Percentiles rank a stretch among this genome's conserved stretches.
Conservation (phyloP, 2,113 vertebrate species). For the Labrus mixtus region DNA sequence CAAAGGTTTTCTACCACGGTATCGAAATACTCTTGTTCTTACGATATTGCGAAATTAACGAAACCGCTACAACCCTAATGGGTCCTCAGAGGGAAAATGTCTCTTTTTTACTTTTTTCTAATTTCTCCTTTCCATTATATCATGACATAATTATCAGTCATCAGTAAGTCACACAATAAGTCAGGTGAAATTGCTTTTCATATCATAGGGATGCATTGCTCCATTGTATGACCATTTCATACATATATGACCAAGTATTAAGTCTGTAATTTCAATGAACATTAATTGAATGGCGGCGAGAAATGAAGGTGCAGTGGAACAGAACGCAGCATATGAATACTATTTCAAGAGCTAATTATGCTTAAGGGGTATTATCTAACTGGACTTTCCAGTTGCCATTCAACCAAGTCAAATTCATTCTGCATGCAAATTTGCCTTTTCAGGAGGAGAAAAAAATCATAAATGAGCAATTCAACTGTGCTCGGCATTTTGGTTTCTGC, state of each 20-base stretch:
- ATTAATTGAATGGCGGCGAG: constrained; percentile 55
- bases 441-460: neutral
- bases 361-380: constrained; percentile 56
- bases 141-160: constrained; percentile 16
- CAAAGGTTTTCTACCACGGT: too few species aligned
- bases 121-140: neutral
- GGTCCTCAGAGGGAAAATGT: too few species aligned
- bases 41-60: too few species aligned
- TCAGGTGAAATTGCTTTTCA: neutral
- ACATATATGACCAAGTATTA: constrained; percentile 23
- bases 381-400: constrained; percentile 61
- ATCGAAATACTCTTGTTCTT: too few species aligned
- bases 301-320: constrained; percentile 51
- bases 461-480: constrained; percentile 21
- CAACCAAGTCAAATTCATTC: constrained; percentile 61
- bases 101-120: neutral
- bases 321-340: constrained; percentile 62
- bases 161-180: constrained; percentile 15
- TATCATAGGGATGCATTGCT: neutral
- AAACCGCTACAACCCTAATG: too few species aligned
- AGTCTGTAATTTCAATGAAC: constrained; percentile 46
- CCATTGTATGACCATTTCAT: constrained; percentile 23
- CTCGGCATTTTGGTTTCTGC: neutral
- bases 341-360: constrained; percentile 69
- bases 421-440: constrained; percentile 49